Conservation (phyloP, 2,888 invertebrate species). For the Entomobrya multifasciata region DNA sequence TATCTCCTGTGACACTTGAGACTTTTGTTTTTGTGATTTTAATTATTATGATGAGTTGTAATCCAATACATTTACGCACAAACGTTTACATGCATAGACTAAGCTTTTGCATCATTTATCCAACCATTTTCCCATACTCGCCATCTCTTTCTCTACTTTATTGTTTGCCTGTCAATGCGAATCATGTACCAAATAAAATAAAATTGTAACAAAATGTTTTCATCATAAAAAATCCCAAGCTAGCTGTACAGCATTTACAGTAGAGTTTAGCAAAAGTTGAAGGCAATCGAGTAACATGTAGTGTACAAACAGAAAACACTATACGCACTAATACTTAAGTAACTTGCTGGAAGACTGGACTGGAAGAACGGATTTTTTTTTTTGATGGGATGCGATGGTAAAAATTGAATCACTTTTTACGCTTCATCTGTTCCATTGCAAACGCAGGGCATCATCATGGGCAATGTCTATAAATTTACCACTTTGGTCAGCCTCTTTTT, state of each 20-base stretch:
- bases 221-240: background rate
- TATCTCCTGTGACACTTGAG: no score
- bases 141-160: no score
- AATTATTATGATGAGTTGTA: no score
- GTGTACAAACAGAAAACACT: no score
- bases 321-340: no score
- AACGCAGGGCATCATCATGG: background rate
- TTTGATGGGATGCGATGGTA: no score
- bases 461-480: background rate
- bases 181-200: background rate
- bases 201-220: conserved; percentile 14
- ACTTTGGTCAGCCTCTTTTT: background rate
- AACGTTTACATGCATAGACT: background rate
- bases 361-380: no score
- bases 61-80: background rate
- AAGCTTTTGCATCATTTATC: background rate
- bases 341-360: no score
- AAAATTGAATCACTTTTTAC: conserved; percentile 20
- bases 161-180: no score
- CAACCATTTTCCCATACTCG: no score
- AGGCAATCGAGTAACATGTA: no score
- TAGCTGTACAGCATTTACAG: background rate
- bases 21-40: no score
- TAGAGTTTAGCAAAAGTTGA: background rate
- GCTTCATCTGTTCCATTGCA: conserved; percentile 22